Conservation (phyloP, 2,888 invertebrate species). For the Agrochola litura region DNA sequence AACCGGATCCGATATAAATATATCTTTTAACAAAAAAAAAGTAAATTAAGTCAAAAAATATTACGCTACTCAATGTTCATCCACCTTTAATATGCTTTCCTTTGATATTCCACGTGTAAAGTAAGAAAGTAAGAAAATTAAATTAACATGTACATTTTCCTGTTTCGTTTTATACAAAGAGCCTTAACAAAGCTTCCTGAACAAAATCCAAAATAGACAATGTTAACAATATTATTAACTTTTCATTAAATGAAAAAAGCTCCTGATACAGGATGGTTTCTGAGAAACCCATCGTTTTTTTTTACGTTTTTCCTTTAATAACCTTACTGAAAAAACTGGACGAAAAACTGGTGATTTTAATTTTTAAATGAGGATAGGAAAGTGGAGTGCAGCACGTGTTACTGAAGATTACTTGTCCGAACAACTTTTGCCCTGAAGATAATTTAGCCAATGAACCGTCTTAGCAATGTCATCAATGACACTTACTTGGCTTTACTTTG, state of each 20-base stretch:
- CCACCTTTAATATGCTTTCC: not conserved
- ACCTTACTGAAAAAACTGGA: too few species aligned
- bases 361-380: not conserved
- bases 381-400: not conserved
- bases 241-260: not conserved
- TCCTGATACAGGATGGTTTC: not conserved
- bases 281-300: not conserved
- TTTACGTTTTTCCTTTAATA: too few species aligned
- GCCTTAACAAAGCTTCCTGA: not conserved
- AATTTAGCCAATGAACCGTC: not conserved
- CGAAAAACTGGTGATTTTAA: too few species aligned
- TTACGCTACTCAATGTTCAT: not conserved
- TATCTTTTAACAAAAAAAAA: too few species aligned
- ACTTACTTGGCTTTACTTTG: too few species aligned
- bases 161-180: not conserved
- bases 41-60: not conserved
- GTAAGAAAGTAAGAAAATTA: not conserved
- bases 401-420: not conserved
- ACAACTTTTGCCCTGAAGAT: not conserved
- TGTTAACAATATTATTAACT: not conserved
- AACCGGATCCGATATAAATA: too few species aligned
- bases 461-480: not conserved
- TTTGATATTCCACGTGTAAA: not conserved
- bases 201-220: not conserved
- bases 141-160: not conserved